Evolutionary conservation across 1,140 invertebrate species (phyloP), one percentile per base, ranked within the genome.

Genomic region (Leptinotarsa lineolata): DNA sequence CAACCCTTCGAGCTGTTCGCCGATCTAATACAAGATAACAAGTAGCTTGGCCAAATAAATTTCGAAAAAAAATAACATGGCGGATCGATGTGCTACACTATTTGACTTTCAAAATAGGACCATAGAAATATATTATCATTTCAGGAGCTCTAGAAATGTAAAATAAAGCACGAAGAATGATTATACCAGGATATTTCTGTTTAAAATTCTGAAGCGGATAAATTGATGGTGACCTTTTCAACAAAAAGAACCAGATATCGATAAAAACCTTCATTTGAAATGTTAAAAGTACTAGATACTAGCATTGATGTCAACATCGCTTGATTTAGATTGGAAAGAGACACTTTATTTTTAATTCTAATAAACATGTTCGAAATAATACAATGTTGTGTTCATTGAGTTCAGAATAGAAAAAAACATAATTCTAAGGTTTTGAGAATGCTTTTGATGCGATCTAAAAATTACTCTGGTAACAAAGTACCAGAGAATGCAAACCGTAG

Each of bases 61-160:
- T 16, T 54, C 15, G 2, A 54, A 54, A 54, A n/a, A 54, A 54
- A 54, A 30, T 3, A 48, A 8, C 48, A 54, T 13, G 13, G 0
- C 48, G 48, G 15, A 54, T 54, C n/a, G 48, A 54, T 54, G 48
- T 63, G 4, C n/a, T 13, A 20, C 20, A 24, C 0, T 21, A 63
- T 63, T 63, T 63, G 60, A 63, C 60, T 63, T 63, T 18, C 60
- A 63, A 63, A 63, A 63, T 20, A 63, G 60, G 0, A 24, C 0
- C 20, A 63, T 63, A 22, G 11, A 63, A 63, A 63, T 4, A 24
- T 21, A 63, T 63, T 63, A 63, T 63, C 60, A 20, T 63, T 63
- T 24, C 18, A 20, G 60, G 15, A 63, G 18, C 18, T 63, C 20
- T 22, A 20, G 60, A 63, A 63, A 63, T 63, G 60, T 63, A 15